phyloP scores from a whole-genome alignment of 2,113 vertebrate species.

The Eptesicus fuscus region DNA sequence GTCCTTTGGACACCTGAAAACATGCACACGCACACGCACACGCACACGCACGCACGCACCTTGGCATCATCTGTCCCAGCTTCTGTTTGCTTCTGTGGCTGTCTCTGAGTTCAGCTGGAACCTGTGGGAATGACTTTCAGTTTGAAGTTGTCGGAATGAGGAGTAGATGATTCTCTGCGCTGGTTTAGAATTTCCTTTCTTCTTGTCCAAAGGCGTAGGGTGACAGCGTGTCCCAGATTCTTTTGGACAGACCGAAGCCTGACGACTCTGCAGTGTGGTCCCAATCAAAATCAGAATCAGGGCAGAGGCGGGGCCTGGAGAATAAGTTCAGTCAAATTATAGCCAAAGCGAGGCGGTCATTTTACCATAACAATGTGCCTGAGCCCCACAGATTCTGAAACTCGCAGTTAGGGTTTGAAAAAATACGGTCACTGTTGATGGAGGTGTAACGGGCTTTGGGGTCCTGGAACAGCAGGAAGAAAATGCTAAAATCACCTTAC shows the following conservation, averaged over 20 bases:
- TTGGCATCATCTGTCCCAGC: not conserved
- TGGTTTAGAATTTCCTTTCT: constrained; percentile 53
- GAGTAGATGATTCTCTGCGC: constrained; percentile 6
- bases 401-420: not conserved
- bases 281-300: not conserved
- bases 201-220: constrained; percentile 26
- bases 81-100: not conserved
- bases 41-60: not conserved
- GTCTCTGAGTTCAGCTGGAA: not conserved
- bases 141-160: not conserved
- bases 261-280: not conserved
- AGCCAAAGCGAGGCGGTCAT: not conserved
- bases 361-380: not conserved
- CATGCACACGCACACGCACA: too few species aligned
- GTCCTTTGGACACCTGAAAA: not conserved
- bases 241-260: not conserved
- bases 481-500: not conserved
- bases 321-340: not conserved
- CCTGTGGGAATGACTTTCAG: not conserved
- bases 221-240: constrained; percentile 43
- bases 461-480: not conserved
- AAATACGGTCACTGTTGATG: not conserved
- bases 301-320: not conserved
- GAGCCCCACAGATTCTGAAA: not conserved
- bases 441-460: not conserved